Evolutionary conservation across 2,113 vertebrate species (phyloP), one percentile per base, ranked within the genome.

Genomic region (Ibidorhyncha struthersii): DNA sequence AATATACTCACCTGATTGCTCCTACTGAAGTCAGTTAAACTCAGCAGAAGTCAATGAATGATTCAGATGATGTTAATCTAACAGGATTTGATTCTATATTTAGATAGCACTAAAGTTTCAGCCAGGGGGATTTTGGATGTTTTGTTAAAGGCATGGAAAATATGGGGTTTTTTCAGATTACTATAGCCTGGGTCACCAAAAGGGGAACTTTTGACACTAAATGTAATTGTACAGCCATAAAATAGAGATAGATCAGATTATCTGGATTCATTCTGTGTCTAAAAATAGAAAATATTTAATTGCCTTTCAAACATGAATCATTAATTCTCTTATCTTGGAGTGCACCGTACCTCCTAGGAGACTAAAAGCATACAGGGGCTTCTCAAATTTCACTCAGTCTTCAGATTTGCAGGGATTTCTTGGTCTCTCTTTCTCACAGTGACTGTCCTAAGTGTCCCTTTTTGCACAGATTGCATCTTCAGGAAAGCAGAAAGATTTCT

Each of bases 51-150:
- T 56, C 69, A 84, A 84, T 92, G 32, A 86, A 90, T 90, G 11
- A 89, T 83, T 77, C 79, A 78, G 65, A 78, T 84, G 19, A 92
- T 79, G 16, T 67, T 95, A 95, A 92, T 84, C 83, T 95, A 90
- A 93, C 43, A 89, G 61, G 82, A 95, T 96, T 95, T 95, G 14
- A 11, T 86, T 94, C 95, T 89, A 74, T 95, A 96, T 96, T 95
- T 94, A 95, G 87, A 86, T 27, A 77, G 58, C 65, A 90, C 90
- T 93, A 94, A 82, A 63, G 50, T 45, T 94, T 96, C 72, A 83
- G 67, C 49, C 50, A 50, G 36, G 4, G 25, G 26, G 59, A 86
- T 87, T 84, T 84, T 18, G 21, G 47, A 80, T 76, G 18, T 65
- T 91, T 76, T 82, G 52, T 69, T 86, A 94, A 86, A 94, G 55